Base-by-base conservation (phyloP, 2,888 invertebrate genomes). In the Masnerella sp. region DNA sequence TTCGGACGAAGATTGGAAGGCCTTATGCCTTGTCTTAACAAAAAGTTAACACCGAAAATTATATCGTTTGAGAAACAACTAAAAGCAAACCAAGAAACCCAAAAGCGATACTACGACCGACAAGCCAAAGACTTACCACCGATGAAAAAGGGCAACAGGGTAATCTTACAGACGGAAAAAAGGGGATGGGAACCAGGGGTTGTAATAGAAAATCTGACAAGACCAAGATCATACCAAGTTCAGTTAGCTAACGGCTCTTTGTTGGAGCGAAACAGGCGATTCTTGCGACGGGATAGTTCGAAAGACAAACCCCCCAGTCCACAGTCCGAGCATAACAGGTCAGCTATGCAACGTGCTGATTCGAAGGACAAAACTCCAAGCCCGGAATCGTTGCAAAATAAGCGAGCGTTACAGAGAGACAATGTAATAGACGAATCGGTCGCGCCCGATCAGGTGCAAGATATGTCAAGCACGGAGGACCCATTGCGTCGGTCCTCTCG, bases 51-150 rank as follows among this genome's bases (percentile, higher is more conserved):
- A 9, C 0, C 8, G 5, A 28, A 45, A 28, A 15, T 45, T 1
- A 14, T 28, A 28, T 12, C 11, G 2, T 43, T 32, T 47, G 18
- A 7, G 4, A 47, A 32, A 5, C 47, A 32, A 14, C 36, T 52
- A 5, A 38, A 52, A 52, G 28, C 32, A 36, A 67, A 25, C 42
- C 52, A 73, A 61, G 51, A 42, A 36, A 18, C 5, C 9, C 52
- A 58, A 49, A 70, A 54, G 52, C 12, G 12, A 11, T 59, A 59
- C 22, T 73, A 73, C 38, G 73, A 76, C 18, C 70, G 36, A 22
- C 30, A 40, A 12, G 64, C 70, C 14, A 32, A 43, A 30, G 32
- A 40, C 8, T 11, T 49, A 30, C 30, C 4, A 18, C 49, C 47
- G 0, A 8, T 70, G 18, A 36, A 52, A 15, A 15, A 36, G 9